Base-by-base conservation (phyloP, 2,113 vertebrate species). In the Menura novaehollandiae region DNA sequence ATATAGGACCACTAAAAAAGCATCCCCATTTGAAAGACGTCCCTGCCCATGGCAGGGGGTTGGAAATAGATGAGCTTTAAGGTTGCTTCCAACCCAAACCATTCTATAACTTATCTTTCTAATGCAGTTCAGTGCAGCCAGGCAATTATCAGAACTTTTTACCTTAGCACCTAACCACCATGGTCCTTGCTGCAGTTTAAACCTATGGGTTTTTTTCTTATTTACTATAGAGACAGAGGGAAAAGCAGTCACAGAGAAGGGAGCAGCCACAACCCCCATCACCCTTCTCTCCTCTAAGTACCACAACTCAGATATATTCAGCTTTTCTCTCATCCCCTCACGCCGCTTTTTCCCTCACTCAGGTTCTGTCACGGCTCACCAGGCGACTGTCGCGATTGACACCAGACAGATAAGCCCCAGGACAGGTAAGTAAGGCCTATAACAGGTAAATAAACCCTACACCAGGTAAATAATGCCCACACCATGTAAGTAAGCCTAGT, bases 151-250 rank as follows among this genome's bases (percentile, higher is more conserved):
- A 47, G 23, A 81, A 66, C 13, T 16, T 71, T 60, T 62, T 22
- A 81, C 13, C 10, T 6, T 6, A 20, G 15, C 13, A 59, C 14
- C 18, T 32, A 32, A 78, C 6, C 28, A 39, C 7, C 23, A 32
- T 0, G 7, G 6, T 22, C 35, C 33, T 32, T 68, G 28, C 16
- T 18, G 5, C 6, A 27, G n/a, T 20, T 82, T 26, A 41, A 85
- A 52, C 7, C 23, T 8, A 8, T 2, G 56, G 11, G 4, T 88
- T 33, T 7, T 41, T 56, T n/a, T 23, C 44, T 53, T 39, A 30
- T 9, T 47, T 16, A 5, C 18, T 9, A 4, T 0, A 28, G 5
- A 86, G 4, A 41, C 1, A 20, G 14, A 55, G 20, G 7, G 5
- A 63, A 71, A 75, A 58, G 23, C 16, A 15, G 11, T 2, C 32